These are phyloP conservation scores for Platichthys flesus DNA, from an alignment of 2,113 vertebrate species.

Conservation along the genomic window DNA sequence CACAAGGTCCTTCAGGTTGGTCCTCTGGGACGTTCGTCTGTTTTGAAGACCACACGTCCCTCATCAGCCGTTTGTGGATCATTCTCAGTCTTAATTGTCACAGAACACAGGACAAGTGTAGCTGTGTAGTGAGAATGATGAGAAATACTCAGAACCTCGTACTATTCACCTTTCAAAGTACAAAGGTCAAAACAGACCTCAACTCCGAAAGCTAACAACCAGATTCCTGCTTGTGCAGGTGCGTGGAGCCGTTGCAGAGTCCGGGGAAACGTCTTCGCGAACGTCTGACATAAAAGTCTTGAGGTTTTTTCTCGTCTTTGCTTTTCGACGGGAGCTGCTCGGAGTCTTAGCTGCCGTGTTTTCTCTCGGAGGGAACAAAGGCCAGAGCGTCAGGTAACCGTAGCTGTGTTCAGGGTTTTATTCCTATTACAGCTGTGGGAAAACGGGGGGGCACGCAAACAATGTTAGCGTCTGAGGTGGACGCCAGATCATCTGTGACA, in stretches of 20 bases:
- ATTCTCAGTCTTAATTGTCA: too few relatives aligned
- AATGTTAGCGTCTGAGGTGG: slow-evolving; percentile 27
- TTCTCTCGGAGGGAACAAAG: slow-evolving; percentile 39
- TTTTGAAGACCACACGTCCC: too few relatives aligned
- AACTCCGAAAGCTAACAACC: slow-evolving; percentile 16
- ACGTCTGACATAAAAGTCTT: slow-evolving; percentile 40
- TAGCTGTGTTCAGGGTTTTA: slow-evolving; percentile 38
- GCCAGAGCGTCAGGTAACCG: slow-evolving; percentile 37
- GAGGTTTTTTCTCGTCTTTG: slow-evolving; percentile 47
- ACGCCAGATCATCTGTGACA: slow-evolving; percentile 42
- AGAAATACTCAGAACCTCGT: too few relatives aligned
- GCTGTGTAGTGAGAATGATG: too few relatives aligned
- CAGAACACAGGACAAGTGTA: too few relatives aligned
- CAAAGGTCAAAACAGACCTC: slow-evolving; percentile 19
- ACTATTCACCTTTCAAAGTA: slow-evolving; percentile 2
- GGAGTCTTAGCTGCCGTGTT: slow-evolving; percentile 37
- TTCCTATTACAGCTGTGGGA: slow-evolving; percentile 31
- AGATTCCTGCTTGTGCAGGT: slow-evolving; percentile 68
- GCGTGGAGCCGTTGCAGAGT: slow-evolving; percentile 36
- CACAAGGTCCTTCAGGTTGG: too few relatives aligned
- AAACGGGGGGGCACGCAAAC: slow-evolving; percentile 31
- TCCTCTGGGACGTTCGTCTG: too few relatives aligned
- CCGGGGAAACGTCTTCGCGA: slow-evolving; percentile 29
- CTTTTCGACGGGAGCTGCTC: slow-evolving; percentile 39
- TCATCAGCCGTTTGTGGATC: neutral